Percentiles rank a stretch among this genome's conserved stretches.
Evolutionary conservation across 23 tunicate genomes (phyloP).

Genomic region (Trididemnum nubilum): DNA sequence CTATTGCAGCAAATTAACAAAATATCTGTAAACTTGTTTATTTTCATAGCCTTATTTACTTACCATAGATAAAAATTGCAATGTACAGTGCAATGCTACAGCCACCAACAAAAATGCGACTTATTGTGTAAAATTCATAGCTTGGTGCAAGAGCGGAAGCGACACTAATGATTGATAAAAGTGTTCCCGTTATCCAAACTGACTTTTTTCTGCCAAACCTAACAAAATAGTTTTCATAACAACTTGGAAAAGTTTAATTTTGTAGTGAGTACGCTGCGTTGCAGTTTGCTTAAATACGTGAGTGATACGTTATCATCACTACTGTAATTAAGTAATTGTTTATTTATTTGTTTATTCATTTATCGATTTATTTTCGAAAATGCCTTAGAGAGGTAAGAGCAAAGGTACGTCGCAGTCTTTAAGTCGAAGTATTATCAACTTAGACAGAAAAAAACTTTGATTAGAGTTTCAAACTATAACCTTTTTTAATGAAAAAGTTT

Average conservation of each 20-base stretch:
- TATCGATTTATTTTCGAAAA: no score
- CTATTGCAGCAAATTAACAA: no score
- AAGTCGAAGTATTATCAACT: no score
- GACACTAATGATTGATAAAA: neutral
- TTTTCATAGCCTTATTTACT: neutral
- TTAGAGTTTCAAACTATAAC: no score
- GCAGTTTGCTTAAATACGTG: no score
- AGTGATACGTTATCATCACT: no score
- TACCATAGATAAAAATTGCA: slow-evolving; percentile 55
- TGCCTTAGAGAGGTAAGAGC: no score
- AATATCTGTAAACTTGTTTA: neutral
- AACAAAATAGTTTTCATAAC: neutral
- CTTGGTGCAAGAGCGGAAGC: slow-evolving; percentile 40
- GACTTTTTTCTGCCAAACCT: neutral
- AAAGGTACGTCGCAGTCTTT: no score
- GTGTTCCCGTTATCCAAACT: neutral
- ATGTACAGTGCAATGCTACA: slow-evolving; percentile 41
- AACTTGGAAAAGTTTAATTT: neutral
- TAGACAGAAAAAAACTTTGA: no score
- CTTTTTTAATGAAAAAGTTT: no score
- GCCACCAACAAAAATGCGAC: slow-evolving; percentile 48
- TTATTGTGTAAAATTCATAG: slow-evolving; percentile 50
- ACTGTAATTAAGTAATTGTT: no score
- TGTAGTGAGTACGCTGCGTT: neutral
- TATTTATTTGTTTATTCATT: no score